Evolutionary conservation across 2,888 invertebrate genomes (phyloP).

Genomic region (Halictus ligatus): DNA sequence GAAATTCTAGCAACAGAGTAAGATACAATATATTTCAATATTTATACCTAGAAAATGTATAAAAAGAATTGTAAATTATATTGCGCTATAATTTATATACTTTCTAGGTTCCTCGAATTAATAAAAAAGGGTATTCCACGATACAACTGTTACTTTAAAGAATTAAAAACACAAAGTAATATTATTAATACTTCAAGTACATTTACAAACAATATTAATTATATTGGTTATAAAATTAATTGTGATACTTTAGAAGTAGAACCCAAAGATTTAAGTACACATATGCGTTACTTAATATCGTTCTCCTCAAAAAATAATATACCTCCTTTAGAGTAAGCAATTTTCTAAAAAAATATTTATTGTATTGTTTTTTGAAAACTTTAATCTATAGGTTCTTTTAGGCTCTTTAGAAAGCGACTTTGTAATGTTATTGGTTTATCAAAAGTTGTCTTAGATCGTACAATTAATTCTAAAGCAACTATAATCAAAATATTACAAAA

Average conservation of each 20-base stretch:
- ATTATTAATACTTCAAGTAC: neutral
- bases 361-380: neutral
- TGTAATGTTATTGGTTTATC: neutral
- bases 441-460: slow-evolving; percentile 20
- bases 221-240: slow-evolving; percentile 43
- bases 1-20: slow-evolving; percentile 34
- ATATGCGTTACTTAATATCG: neutral
- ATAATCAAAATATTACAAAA: slow-evolving; percentile 17
- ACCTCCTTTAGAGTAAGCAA: slow-evolving; percentile 20
- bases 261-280: neutral
- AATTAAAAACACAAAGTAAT: slow-evolving; percentile 34
- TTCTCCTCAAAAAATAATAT: neutral
- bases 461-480: slow-evolving; percentile 30
- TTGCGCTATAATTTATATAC: slow-evolving; percentile 1
- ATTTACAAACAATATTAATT: slow-evolving; percentile 15
- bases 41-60: neutral
- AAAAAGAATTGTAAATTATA: neutral
- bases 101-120: slow-evolving; percentile 40
- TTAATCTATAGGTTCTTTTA: slow-evolving; percentile 22
- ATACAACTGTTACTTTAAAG: slow-evolving; percentile 42
- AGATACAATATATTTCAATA: neutral
- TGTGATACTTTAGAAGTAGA: slow-evolving; percentile 38
- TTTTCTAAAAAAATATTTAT: neutral
- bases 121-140: slow-evolving; percentile 30
- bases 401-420: slow-evolving; percentile 12